These are phyloP conservation scores for Nilaparvata lugens DNA, from an alignment of 1,140 invertebrate species.

Conservation along the genomic window DNA sequence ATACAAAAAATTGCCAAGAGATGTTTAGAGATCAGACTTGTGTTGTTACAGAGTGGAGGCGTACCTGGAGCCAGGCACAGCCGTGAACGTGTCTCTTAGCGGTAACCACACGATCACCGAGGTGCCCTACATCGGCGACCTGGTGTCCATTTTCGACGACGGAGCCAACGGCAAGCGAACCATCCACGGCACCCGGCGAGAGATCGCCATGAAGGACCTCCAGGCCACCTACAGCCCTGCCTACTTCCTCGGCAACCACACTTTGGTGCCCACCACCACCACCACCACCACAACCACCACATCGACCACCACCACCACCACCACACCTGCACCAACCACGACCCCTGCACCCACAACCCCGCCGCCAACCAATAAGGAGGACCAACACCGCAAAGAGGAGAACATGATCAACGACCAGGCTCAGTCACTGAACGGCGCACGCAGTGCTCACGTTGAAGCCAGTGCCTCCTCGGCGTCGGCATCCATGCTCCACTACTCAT, in stretches of 20 bases:
- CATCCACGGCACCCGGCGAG: slow-evolving; percentile 48
- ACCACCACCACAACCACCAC: slow-evolving; percentile 60
- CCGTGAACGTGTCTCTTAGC: slow-evolving; percentile 62
- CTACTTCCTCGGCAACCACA: slow-evolving; percentile 53
- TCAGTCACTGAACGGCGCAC: too few relatives aligned
- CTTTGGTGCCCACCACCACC: slow-evolving; percentile 63
- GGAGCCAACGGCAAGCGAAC: slow-evolving; percentile 37
- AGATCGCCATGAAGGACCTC: slow-evolving; percentile 52
- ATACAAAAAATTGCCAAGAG: too few relatives aligned
- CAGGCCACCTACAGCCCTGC: slow-evolving; percentile 55
- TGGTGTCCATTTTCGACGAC: slow-evolving; percentile 60
- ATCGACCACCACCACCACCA: slow-evolving; percentile 46
- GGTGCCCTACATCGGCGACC: slow-evolving; percentile 56
- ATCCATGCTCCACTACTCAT: too few relatives aligned
- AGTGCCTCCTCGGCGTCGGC: too few relatives aligned
- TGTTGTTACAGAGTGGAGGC: slow-evolving; percentile 41
- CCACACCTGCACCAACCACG: slow-evolving; percentile 28
- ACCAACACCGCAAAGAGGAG: slow-evolving; percentile 9
- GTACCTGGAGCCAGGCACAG: slow-evolving; percentile 58
- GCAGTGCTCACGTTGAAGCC: too few relatives aligned
- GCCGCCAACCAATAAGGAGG: background rate
- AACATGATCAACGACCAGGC: background rate
- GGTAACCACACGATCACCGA: slow-evolving; percentile 61
- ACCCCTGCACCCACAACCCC: slow-evolving; percentile 13
- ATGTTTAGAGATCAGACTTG: too few relatives aligned